Evolutionary conservation across 2,113 vertebrate species (phyloP).

Genomic region (Gymnogyps californianus): DNA sequence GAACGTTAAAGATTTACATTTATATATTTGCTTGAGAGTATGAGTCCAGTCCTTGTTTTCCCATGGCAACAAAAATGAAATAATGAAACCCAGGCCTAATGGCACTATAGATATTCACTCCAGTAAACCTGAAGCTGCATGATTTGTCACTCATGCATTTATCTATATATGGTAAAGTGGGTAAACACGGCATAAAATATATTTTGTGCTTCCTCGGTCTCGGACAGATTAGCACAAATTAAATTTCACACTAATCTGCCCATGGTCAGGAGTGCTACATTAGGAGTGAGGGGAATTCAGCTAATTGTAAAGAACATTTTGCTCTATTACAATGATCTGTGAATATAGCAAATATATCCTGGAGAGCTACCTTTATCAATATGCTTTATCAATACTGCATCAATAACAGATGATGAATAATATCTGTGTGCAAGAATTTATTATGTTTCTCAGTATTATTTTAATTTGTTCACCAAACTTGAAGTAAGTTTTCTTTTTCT

Average conservation of each 20-base stretch:
- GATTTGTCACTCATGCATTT: constrained; percentile 68
- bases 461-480: background rate
- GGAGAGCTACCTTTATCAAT: background rate
- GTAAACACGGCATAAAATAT: constrained; percentile 66
- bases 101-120: constrained; percentile 31
- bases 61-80: constrained; percentile 35
- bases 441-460: background rate
- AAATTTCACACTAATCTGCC: constrained; percentile 75
- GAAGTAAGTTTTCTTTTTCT: background rate
- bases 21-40: background rate
- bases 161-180: constrained; percentile 60
- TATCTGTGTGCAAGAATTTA: background rate
- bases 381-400: background rate
- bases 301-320: constrained; percentile 63
- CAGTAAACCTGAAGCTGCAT: constrained; percentile 53
- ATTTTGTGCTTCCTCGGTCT: constrained; percentile 68
- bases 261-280: constrained; percentile 62
- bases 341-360: background rate
- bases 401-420: background rate
- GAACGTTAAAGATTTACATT: background rate
- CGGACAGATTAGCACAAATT: constrained; percentile 72
- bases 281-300: constrained; percentile 44
- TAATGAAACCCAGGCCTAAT: constrained; percentile 37
- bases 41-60: background rate
- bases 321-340: constrained; percentile 24